These are phyloP conservation scores for Tribolium castaneum DNA, from an alignment of 1,140 invertebrate species.

Conservation along the genomic window DNA sequence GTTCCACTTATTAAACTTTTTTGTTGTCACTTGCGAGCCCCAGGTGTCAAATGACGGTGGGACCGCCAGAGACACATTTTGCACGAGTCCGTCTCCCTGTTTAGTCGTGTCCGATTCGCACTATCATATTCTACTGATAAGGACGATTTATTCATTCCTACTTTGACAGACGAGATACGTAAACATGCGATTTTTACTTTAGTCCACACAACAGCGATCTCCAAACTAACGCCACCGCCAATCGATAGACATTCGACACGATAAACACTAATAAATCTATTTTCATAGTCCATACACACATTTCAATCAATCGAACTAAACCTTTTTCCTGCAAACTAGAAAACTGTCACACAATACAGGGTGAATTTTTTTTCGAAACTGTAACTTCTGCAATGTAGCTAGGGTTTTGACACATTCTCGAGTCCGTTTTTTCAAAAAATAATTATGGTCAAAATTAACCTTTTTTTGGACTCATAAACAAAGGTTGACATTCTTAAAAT, in stretches of 20 bases:
- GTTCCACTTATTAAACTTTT: conserved; percentile 57
- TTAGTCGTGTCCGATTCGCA: conserved; percentile 15
- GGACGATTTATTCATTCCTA: conserved; percentile 38
- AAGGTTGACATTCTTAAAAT: no score
- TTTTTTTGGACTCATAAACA: no score
- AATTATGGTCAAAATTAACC: no score
- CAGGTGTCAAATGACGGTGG: conserved; percentile 21
- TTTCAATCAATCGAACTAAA: neutral
- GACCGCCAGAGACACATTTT: conserved; percentile 35
- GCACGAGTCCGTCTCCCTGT: conserved; percentile 38
- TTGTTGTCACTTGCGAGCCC: conserved; percentile 17
- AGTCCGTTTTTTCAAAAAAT: no score
- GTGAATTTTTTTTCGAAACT: no score
- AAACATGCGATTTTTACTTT: conserved; percentile 34
- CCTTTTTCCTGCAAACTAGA: no score
- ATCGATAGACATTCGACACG: neutral
- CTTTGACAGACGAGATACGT: neutral
- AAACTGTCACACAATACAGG: no score
- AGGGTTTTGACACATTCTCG: no score
- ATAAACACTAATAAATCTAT: neutral
- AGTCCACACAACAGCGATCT: conserved; percentile 11
- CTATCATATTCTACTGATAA: conserved; percentile 31
- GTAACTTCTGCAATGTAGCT: no score
- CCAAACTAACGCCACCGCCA: neutral
- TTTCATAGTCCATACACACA: neutral